Conservation (phyloP, 2,888 invertebrate genomes). For the Scaeva pyrastri region DNA sequence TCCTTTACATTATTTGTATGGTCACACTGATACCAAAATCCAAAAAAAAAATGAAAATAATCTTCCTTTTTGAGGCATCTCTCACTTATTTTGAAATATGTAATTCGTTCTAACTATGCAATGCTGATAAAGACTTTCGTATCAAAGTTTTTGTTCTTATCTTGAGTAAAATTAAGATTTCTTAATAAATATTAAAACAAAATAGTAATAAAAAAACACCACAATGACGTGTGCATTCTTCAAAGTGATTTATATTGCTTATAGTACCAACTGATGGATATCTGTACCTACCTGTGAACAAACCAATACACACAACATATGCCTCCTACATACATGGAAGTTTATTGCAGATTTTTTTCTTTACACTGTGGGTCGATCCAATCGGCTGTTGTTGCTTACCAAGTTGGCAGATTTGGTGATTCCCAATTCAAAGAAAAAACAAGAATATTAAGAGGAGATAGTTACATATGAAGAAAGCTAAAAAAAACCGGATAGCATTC, state of each 20-base stretch:
- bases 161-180: not conserved
- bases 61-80: not conserved
- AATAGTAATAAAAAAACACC: not conserved
- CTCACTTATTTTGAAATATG: not conserved
- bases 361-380: not conserved
- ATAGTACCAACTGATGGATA: conserved; percentile 29
- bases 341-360: conserved; percentile 45
- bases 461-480: conserved; percentile 39
- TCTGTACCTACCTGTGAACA: conserved; percentile 36
- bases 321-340: conserved; percentile 54
- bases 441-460: conserved; percentile 32
- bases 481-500: conserved; percentile 66
- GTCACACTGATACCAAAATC: not conserved
- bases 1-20: no score
- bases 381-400: conserved; percentile 32
- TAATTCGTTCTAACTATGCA: not conserved
- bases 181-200: not conserved
- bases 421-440: conserved; percentile 14
- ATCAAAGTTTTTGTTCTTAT: not conserved
- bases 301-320: conserved; percentile 20
- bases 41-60: not conserved
- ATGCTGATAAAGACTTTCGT: not conserved
- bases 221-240: conserved; percentile 49
- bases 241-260: conserved; percentile 8
- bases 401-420: conserved; percentile 37